Evolutionary conservation across 2,888 invertebrate species (phyloP).

Genomic region (Eurytoma adleriae): DNA sequence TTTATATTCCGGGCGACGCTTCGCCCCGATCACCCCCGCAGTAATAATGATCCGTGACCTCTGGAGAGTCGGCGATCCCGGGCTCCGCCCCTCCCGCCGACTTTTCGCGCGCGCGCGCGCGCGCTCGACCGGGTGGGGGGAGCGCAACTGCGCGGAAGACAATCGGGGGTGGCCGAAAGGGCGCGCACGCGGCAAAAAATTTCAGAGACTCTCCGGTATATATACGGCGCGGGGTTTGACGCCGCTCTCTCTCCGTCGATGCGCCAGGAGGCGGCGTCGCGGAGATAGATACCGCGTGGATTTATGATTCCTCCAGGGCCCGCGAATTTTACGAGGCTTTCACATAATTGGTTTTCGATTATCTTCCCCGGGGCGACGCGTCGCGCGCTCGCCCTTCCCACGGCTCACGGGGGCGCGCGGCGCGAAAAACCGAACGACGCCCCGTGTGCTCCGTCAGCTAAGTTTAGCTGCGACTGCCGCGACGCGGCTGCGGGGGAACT

Average conservation of each 20-base stretch:
- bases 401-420: neutral
- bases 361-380: conserved; percentile 13
- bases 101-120: neutral
- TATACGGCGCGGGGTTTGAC: conserved; percentile 3
- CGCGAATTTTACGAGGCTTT: conserved; percentile 44
- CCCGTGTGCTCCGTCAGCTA: no score
- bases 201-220: neutral
- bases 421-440: neutral
- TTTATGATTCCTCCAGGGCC: conserved; percentile 39
- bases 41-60: conserved; percentile 48
- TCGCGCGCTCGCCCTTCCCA: neutral
- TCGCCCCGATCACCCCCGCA: conserved; percentile 7
- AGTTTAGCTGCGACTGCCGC: no score
- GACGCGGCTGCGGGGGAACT: no score
- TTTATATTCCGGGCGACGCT: conserved; percentile 38
- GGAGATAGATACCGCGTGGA: conserved; percentile 29
- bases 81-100: no score
- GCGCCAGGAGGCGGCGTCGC: neutral
- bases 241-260: neutral
- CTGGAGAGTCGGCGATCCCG: conserved; percentile 1
- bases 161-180: neutral
- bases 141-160: neutral
- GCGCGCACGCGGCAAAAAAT: neutral
- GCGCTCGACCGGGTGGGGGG: neutral
- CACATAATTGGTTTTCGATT: conserved; percentile 46